These are phyloP conservation scores for Pelodiscus sinensis DNA, from an alignment of 2,113 vertebrate genomes.

Conservation along the genomic window DNA sequence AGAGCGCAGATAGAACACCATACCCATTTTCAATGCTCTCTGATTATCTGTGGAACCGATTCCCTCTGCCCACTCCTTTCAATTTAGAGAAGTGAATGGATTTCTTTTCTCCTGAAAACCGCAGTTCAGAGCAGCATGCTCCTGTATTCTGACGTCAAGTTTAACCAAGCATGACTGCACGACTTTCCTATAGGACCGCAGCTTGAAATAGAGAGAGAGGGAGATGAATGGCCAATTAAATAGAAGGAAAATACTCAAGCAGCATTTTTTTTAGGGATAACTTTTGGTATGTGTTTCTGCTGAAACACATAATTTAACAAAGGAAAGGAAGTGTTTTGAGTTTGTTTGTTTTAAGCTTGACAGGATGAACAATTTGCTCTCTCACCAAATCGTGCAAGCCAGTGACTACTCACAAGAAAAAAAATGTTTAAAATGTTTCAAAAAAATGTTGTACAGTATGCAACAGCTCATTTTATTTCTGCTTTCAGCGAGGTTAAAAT, in stretches of 20 bases:
- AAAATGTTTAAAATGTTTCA: constrained; percentile 41
- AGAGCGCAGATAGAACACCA: neutral
- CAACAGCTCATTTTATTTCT: constrained; percentile 74
- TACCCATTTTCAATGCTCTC: neutral
- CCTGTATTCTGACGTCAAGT: constrained; percentile 24
- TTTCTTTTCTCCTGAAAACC: neutral
- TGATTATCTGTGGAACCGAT: neutral
- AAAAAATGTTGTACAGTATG: constrained; percentile 15
- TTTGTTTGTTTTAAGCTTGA: constrained; percentile 68
- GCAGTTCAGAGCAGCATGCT: constrained; percentile 1
- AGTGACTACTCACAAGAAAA: constrained; percentile 34
- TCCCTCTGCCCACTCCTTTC: neutral
- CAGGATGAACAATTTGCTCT: constrained; percentile 70
- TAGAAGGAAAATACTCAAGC: neutral
- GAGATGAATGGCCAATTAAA: constrained; percentile 28
- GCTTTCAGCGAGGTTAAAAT: constrained; percentile 74
- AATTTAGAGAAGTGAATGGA: neutral
- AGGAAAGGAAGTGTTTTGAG: constrained; percentile 69
- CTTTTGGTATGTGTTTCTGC: constrained; percentile 49
- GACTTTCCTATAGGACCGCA: constrained; percentile 8
- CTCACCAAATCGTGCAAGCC: constrained; percentile 69
- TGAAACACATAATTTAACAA: constrained; percentile 64
- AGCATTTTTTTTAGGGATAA: constrained; percentile 41
- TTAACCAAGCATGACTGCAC: constrained; percentile 25
- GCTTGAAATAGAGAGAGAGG: neutral